Evolutionary conservation across 2,888 invertebrate species (phyloP), one percentile per base, ranked within the genome.

Genomic region (Hipparchia sbordonii): DNA sequence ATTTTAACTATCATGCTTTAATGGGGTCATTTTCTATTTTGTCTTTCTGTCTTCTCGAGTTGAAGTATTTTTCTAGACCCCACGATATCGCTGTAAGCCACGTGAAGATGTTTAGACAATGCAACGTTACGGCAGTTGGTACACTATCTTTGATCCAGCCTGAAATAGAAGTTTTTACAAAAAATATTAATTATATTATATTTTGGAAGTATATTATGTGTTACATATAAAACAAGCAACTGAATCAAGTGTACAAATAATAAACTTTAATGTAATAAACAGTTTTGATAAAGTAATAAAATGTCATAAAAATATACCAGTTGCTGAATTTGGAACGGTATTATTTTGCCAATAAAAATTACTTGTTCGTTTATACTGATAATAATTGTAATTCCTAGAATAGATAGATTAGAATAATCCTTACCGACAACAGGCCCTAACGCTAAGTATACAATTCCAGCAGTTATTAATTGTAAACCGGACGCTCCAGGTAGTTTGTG

Each of bases 401-500:
- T 4, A 62, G 13, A 8, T n/a, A 46, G 6, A 57, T 57, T 23
- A 59, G 59, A 57, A 33, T 12, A 60, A 48, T 60, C 51, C 92
- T 89, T 85, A 96, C 96, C 96, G 51, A 96, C 95, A 78, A 96
- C 82, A 48, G 96, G 96, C 63, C 96, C 96, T 45, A 96, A 83
- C 0, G 89, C 75, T 4, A 96, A 84, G 72, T 95, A 95, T 10
- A 95, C 94, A 4, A 96, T 84, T 0, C 96, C 96, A 79, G 96
- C 95, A 65, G 95, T 95, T 8, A 96, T 87, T 56, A 96, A 85
- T 82, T 96, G 96, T 65, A 97, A 88, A 0, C 96, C 96, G 0
- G 96, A 94, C 2, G 96, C 96, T 9, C 96, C 96, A 0, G 97
- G 96, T 73, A 97, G 83, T 73, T 96, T 95, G 76, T 95, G 95